Percentiles rank a stretch among this genome's conserved stretches.
Evolutionary conservation across 1,140 invertebrate genomes (phyloP).

Genomic region (Lerema accius): DNA sequence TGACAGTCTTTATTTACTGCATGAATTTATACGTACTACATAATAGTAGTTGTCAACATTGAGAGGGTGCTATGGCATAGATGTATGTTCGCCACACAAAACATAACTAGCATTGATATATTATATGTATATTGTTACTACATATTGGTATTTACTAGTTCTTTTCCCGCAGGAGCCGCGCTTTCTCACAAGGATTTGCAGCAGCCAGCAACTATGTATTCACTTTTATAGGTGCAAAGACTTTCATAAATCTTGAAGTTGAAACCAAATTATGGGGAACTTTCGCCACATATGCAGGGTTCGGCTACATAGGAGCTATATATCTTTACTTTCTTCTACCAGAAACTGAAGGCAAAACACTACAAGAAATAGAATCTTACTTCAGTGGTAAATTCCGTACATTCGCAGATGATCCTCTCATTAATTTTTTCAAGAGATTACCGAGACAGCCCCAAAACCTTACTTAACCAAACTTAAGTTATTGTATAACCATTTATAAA

Average conservation of each 20-base stretch:
- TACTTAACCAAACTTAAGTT: slow-evolving; percentile 7
- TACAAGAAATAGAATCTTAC: slow-evolving; percentile 88
- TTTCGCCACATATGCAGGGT: slow-evolving; percentile 85
- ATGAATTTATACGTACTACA: too few relatives aligned
- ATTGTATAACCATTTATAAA: slow-evolving; percentile 22
- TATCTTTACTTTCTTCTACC: slow-evolving; percentile 88
- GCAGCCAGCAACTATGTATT: slow-evolving; percentile 84
- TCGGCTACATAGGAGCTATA: slow-evolving; percentile 84
- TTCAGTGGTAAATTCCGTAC: slow-evolving; percentile 81
- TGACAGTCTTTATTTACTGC: too few relatives aligned
- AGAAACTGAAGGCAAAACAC: slow-evolving; percentile 90
- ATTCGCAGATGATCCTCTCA: slow-evolving; percentile 72
- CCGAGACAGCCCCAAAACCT: slow-evolving; percentile 50
- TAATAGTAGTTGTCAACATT: too few relatives aligned
- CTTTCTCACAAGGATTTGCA: slow-evolving; percentile 83
- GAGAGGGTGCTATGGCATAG: too few relatives aligned
- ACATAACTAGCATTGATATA: too few relatives aligned
- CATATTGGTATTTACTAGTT: slow-evolving; percentile 1
- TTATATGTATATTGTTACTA: too few relatives aligned
- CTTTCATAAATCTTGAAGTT: slow-evolving; percentile 82
- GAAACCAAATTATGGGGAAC: slow-evolving; percentile 81
- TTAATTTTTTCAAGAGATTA: slow-evolving; percentile 57
- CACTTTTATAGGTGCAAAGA: slow-evolving; percentile 85
- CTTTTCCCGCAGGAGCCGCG: slow-evolving; percentile 75
- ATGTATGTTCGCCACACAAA: too few relatives aligned